Conservation (phyloP, 2,113 vertebrate genomes). For the Clarias batrachus region DNA sequence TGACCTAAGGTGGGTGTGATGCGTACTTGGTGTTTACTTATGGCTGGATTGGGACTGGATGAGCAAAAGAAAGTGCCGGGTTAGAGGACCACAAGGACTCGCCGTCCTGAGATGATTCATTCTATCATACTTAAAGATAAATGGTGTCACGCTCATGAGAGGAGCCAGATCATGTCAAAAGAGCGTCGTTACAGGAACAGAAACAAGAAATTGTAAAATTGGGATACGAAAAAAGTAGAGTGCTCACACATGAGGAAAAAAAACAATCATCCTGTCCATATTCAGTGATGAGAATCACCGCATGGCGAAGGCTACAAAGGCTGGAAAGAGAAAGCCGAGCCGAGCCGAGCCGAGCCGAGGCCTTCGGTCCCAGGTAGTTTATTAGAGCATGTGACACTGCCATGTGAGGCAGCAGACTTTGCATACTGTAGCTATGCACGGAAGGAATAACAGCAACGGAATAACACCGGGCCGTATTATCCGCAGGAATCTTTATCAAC, state of each 20-base stretch:
- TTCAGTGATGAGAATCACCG: slow-evolving; percentile 3
- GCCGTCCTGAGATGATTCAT: not conserved
- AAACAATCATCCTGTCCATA: not conserved
- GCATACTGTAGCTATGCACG: not conserved
- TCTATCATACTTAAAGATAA: not conserved
- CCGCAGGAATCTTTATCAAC: slow-evolving; percentile 49
- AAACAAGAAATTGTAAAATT: slow-evolving; percentile 5
- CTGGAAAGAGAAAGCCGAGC: not conserved
- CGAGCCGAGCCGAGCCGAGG: not conserved
- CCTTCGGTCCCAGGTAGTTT: slow-evolving; percentile 25
- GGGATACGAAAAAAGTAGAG: no score
- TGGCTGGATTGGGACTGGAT: slow-evolving; percentile 23
- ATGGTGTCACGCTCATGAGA: not conserved
- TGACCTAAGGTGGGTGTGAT: slow-evolving; percentile 50
- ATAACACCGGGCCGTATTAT: slow-evolving; percentile 36
- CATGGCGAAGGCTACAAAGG: slow-evolving; percentile 21
- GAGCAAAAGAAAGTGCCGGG: not conserved
- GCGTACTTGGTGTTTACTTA: slow-evolving; percentile 38
- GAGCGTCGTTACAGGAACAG: not conserved
- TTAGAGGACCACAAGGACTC: slow-evolving; percentile 6
- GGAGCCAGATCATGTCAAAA: not conserved
- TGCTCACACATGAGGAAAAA: slow-evolving; percentile 8
- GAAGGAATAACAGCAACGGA: slow-evolving; percentile 43
- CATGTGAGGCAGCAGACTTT: slow-evolving; percentile 18
- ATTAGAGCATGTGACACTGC: slow-evolving; percentile 24